A percentile compares a stretch with the other conserved stretches of the same genome.
phyloP scores from a whole-genome alignment of 1,140 invertebrate species.

The Medauroidea extradentata region DNA sequence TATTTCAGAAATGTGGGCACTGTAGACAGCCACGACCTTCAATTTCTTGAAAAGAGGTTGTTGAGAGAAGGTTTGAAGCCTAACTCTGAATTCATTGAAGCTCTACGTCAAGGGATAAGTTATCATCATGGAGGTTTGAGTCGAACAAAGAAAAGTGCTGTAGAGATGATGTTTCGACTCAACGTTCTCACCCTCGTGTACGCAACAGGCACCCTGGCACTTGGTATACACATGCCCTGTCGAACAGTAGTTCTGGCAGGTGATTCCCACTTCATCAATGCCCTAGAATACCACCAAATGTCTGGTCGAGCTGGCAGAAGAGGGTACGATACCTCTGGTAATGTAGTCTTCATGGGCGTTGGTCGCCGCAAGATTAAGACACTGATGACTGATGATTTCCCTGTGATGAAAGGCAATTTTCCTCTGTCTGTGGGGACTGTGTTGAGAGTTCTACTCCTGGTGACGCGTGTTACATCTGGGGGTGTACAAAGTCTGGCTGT shows the following conservation, averaged over 20 bases:
- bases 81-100: neutral
- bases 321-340: conserved; percentile 9
- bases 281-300: conserved; percentile 25
- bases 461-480: neutral
- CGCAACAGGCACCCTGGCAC: conserved; percentile 22
- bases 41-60: conserved; percentile 15
- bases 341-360: conserved; percentile 13
- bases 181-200: conserved; percentile 21
- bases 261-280: conserved; percentile 21
- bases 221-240: conserved; percentile 29
- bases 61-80: conserved; percentile 1
- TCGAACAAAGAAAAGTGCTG: conserved; percentile 10
- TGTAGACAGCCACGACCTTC: conserved; percentile 10
- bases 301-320: conserved; percentile 17
- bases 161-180: conserved; percentile 26
- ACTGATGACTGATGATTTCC: conserved; percentile 5
- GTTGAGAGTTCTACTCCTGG: conserved; percentile 2
- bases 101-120: conserved; percentile 14
- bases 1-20: conserved; percentile 5
- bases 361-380: conserved; percentile 3
- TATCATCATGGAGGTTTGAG: conserved; percentile 22
- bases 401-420: conserved; percentile 1
- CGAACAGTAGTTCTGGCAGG: conserved; percentile 21
- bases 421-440: conserved; percentile 1
- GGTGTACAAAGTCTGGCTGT: neutral